Evolutionary conservation across 2,797 vertebrate species (phyloP), one percentile per base, ranked within the genome.

Genomic region (Mormyrops attenuatus): DNA sequence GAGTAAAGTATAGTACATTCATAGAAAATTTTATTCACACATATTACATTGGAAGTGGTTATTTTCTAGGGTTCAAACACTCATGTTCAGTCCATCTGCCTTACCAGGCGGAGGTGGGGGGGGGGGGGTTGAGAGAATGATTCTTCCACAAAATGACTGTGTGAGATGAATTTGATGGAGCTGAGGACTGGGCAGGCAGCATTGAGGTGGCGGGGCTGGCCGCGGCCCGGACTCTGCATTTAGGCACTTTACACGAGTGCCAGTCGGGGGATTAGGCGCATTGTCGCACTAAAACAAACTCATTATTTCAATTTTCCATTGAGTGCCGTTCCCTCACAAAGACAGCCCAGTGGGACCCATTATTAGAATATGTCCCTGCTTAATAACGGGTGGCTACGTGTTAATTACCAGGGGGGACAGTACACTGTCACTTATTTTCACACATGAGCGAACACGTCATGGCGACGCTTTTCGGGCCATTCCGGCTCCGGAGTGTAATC

Each of bases 401-500:
- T 95, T 96, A 93, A 96, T 96, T 95, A 96, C 92, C 88, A 90
- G 87, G 91, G 66, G 90, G 87, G 92, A 92, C 94, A 92, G 92
- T 91, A 92, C 92, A 91, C 90, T 88, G 91, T 92, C 92, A 63
- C 94, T 95, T 93, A 95, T 96, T 96, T 96, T 96, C 93, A 94
- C 96, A 95, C 95, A 96, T 97, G 96, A 96, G 93, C 96, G 96
- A 93, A 92, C 94, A 95, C 1, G 94, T 96, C 95, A 96, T 96
- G 94, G 93, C 57, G 94, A 95, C 91, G 93, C 92, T 95, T 95
- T 95, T 96, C 95, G 94, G 91, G 93, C 93, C 92, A 92, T 89
- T 95, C 94, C 91, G 92, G 92, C 93, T 89, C 92, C 92, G 93
- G 94, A 94, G 91, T 88, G 91, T 92, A 90, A 92, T 93, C 91